These are phyloP conservation scores for Oreohelix idahoensis DNA, from an alignment of 1,140 invertebrate genomes.

Conservation along the genomic window DNA sequence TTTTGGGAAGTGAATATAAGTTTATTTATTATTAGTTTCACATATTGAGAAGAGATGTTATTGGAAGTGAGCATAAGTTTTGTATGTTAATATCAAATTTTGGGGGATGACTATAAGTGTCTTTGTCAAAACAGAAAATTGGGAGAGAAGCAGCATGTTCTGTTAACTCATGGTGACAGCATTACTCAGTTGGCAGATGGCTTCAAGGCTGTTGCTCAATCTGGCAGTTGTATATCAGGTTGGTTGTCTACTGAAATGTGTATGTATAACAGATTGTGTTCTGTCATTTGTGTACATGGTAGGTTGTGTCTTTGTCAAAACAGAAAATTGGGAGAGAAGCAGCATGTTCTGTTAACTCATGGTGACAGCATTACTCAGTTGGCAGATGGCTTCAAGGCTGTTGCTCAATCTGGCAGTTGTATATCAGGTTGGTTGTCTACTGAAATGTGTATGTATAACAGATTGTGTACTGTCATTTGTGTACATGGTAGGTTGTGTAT, in stretches of 20 bases:
- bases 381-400: slow-evolving; percentile 87
- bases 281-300: neutral
- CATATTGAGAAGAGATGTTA: too few relatives aligned
- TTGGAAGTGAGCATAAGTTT: too few relatives aligned
- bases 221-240: slow-evolving; percentile 85
- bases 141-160: slow-evolving; percentile 88
- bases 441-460: too few relatives aligned
- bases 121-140: slow-evolving; percentile 79
- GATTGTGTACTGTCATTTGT: neutral
- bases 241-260: slow-evolving; percentile 24
- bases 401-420: slow-evolving; percentile 87
- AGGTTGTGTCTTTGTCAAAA: neutral
- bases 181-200: slow-evolving; percentile 90
- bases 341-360: slow-evolving; percentile 95
- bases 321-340: slow-evolving; percentile 88
- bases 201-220: slow-evolving; percentile 88
- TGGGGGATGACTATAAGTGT: too few relatives aligned
- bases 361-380: slow-evolving; percentile 95
- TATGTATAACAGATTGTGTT: neutral
- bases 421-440: slow-evolving; percentile 77
- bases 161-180: slow-evolving; percentile 97
- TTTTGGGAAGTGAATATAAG: too few relatives aligned
- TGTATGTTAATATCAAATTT: too few relatives aligned
- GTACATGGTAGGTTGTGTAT: neutral
- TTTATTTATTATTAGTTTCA: too few relatives aligned